phyloP scores from a whole-genome alignment of 2,113 vertebrate species.

The Nerophis ophidion region DNA sequence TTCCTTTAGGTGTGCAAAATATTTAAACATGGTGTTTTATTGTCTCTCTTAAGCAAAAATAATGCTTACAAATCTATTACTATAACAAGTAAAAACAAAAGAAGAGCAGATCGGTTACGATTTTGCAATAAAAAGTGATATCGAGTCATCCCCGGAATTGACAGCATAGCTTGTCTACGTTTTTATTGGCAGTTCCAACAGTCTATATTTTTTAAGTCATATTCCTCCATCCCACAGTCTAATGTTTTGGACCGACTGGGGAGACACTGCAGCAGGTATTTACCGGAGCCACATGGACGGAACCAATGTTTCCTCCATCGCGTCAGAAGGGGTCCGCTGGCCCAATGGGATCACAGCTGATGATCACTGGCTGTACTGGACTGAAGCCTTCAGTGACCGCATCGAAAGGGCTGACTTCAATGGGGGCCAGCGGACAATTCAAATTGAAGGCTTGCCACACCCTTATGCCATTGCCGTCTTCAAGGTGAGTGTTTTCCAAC shows the following conservation, averaged over 20 bases:
- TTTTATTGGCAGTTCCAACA: too few species aligned
- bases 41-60: too few species aligned
- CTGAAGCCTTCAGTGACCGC: conserved; percentile 91
- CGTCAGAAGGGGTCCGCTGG: conserved; percentile 88
- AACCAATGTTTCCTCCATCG: conserved; percentile 74
- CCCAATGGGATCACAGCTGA: conserved; percentile 93
- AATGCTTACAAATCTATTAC: too few species aligned
- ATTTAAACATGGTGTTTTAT: too few species aligned
- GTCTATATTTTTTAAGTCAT: background rate
- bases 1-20: too few species aligned
- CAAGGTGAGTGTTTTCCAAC: conserved; percentile 70
- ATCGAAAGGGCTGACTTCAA: conserved; percentile 86
- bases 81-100: too few species aligned
- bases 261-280: conserved; percentile 83
- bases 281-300: conserved; percentile 93
- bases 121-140: too few species aligned
- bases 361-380: conserved; percentile 94
- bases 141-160: too few species aligned
- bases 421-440: conserved; percentile 79
- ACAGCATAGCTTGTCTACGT: too few species aligned
- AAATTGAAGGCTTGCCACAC: conserved; percentile 90
- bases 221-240: conserved; percentile 62
- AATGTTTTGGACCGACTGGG: conserved; percentile 99
- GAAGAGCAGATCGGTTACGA: too few species aligned
- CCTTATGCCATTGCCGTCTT: conserved; percentile 96